Conservation (phyloP, 1,140 invertebrate species). For the Steinernema khuongi region DNA sequence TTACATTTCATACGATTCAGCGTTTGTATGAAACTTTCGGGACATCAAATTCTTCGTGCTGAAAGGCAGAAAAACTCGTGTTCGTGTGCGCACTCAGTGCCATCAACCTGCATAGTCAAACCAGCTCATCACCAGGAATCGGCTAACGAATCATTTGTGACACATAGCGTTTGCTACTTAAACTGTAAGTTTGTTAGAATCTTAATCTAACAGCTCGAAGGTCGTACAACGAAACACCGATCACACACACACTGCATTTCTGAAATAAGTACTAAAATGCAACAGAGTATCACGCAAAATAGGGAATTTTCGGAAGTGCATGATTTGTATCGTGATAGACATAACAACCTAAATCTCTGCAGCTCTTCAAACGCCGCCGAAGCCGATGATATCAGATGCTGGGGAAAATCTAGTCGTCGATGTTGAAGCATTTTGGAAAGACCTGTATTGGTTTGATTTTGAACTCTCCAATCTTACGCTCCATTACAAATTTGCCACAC, state of each 20-base stretch:
- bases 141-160: slow-evolving; percentile 29
- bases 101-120: slow-evolving; percentile 32
- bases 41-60: slow-evolving; percentile 20
- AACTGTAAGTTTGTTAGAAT: slow-evolving; percentile 32
- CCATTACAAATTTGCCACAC: slow-evolving; percentile 35
- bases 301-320: too few relatives aligned
- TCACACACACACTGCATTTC: background rate
- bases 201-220: background rate
- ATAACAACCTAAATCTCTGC: background rate
- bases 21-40: slow-evolving; percentile 25
- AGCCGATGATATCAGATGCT: slow-evolving; percentile 31
- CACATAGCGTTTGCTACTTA: slow-evolving; percentile 29
- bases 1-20: slow-evolving; percentile 5
- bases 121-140: slow-evolving; percentile 21
- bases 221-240: background rate
- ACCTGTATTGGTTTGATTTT: slow-evolving; percentile 36
- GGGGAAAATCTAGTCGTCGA: slow-evolving; percentile 24
- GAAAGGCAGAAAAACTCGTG: slow-evolving; percentile 16
- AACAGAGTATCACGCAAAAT: too few relatives aligned
- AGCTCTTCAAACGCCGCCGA: slow-evolving; percentile 39
- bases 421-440: slow-evolving; percentile 36
- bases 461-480: slow-evolving; percentile 33
- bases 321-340: too few relatives aligned
- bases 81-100: slow-evolving; percentile 32
- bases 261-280: too few relatives aligned